These are phyloP conservation scores for Acinonyx jubatus DNA, from an alignment of 2,113 vertebrate genomes.

Conservation along the genomic window DNA sequence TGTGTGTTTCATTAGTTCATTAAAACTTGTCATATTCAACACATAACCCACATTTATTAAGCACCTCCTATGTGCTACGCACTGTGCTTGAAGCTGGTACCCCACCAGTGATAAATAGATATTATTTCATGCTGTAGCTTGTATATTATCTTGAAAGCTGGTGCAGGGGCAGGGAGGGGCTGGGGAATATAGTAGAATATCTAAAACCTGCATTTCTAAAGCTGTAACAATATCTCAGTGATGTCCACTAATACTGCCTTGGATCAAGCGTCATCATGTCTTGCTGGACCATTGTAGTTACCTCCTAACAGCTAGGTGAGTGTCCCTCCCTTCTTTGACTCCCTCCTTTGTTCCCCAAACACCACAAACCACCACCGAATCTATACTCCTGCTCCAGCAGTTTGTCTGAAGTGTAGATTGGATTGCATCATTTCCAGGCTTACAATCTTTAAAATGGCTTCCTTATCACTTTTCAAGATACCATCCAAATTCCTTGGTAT, in stretches of 20 bases:
- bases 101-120: background rate
- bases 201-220: conserved; percentile 4
- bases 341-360: background rate
- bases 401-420: background rate
- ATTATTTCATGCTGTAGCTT: background rate
- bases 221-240: background rate
- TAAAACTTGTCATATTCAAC: background rate
- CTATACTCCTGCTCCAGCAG: background rate
- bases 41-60: background rate
- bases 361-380: background rate
- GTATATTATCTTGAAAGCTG: background rate
- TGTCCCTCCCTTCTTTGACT: background rate
- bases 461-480: background rate
- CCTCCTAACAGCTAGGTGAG: background rate
- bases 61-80: background rate
- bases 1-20: background rate
- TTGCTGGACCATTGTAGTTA: background rate
- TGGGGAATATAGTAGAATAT: background rate
- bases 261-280: background rate
- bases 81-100: background rate
- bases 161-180: too few relatives aligned
- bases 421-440: background rate
- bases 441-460: background rate
- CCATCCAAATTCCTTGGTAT: background rate
- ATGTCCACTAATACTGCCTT: background rate